Base-by-base conservation (phyloP, 2,797 vertebrate species). In the Microctenopoma lineatum region DNA sequence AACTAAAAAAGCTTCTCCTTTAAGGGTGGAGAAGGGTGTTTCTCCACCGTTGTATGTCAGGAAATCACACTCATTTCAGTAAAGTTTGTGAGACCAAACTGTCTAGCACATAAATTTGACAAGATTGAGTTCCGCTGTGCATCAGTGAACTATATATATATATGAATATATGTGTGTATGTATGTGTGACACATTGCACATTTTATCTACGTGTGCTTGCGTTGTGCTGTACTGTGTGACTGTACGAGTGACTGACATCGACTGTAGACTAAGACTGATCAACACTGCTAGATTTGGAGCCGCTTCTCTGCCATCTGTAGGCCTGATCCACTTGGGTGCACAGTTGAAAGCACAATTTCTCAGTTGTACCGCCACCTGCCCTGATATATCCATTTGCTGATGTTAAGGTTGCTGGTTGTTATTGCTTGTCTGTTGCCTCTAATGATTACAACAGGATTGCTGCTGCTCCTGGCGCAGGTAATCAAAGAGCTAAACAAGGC, bases 181-280 rank as follows among this genome's bases (percentile, higher is more conserved):
- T 84, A 74, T 79, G 50, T 86, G 42, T 81, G 66, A 41, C 72
- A 84, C 84, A 83, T 90, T 68, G 32, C 62, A 84, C 60, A 76
- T 86, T 73, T 73, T 72, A 85, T 91, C 69, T 83, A 61, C 87
- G 89, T 92, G 71, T 81, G 87, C 74, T 83, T 91, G 86, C 81
- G 58, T 80, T 83, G 80, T 83, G 79, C 77, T 77, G 78, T 73
- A 39, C 53, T 60, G 87, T 66, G 54, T 74, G 82, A 61, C 59
- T 70, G 79, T 66, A 57, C 68, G 85, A 72, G 47, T 73, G 73
- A 45, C 41, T 29, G 60, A 66, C 58, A 59, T 53, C 61, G 67
- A 52, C 38, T 65, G 59, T 74, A 26, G 56, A 42, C 38, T 38
- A 69, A 12, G 60, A 64, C 76, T 61, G 76, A 84, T 59, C 74